Evolutionary conservation across 2,797 vertebrate genomes (phyloP).

Genomic region (Coluber constrictor): DNA sequence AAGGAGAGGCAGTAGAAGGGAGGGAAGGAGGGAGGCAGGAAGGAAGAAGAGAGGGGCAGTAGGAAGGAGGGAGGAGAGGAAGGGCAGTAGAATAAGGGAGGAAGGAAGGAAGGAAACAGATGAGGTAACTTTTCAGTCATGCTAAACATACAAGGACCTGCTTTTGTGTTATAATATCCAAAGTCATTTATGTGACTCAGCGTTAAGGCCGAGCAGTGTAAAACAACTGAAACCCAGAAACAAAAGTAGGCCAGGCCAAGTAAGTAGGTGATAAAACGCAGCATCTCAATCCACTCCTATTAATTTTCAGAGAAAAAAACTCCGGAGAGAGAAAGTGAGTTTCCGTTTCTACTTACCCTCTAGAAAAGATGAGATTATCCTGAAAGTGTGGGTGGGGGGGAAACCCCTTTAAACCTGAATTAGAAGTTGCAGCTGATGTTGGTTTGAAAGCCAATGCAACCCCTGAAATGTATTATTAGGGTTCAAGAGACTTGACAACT

Average conservation of each 20-base stretch:
- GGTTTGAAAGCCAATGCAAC: not conserved
- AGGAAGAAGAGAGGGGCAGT: too few relatives aligned
- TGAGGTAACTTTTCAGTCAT: not conserved
- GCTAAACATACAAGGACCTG: not conserved
- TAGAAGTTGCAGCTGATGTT: not conserved
- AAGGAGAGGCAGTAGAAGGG: too few relatives aligned
- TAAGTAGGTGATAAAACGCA: not conserved
- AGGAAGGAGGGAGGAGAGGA: not conserved
- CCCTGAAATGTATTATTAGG: not conserved
- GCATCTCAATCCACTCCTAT: not conserved
- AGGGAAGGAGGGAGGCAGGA: not conserved
- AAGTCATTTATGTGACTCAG: not conserved
- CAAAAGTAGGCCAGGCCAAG: not conserved
- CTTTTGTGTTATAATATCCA: not conserved
- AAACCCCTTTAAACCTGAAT: not conserved
- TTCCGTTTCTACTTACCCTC: not conserved
- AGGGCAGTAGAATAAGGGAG: too few relatives aligned
- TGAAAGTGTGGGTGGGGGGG: fast-evolving
- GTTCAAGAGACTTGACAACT: not conserved
- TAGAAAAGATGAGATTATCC: not conserved
- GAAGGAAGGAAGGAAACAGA: not conserved
- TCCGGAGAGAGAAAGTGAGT: not conserved
- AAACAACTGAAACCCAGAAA: not conserved
- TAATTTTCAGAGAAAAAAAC: not conserved
- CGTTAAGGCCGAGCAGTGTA: fast-evolving